A percentile compares a stretch with the other conserved stretches of the same genome.
phyloP scores from a whole-genome alignment of 2,888 invertebrate genomes.

The Chaetogeoica ovagalla region DNA sequence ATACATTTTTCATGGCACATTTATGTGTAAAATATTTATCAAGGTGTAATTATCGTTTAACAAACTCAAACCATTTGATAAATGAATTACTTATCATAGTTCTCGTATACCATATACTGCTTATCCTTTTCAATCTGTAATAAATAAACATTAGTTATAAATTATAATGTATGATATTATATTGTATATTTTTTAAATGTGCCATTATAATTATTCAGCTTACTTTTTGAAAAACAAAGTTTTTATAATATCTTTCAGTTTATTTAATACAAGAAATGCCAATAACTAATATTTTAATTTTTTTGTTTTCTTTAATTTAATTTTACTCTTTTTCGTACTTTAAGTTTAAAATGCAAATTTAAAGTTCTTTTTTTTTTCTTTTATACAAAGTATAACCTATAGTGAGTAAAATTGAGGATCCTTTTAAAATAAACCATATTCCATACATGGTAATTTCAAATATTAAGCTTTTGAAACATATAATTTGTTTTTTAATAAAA shows the following conservation, averaged over 20 bases:
- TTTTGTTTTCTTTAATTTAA: not conserved
- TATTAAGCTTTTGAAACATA: too few relatives aligned
- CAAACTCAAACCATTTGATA: slow-evolving; percentile 9
- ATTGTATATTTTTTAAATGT: not conserved
- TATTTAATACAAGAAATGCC: slow-evolving; percentile 3
- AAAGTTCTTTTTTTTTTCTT: slow-evolving; percentile 10
- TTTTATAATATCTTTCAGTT: slow-evolving; percentile 5
- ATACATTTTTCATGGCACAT: not conserved
- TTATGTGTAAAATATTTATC: not conserved
- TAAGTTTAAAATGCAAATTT: not conserved
- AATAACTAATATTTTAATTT: not conserved
- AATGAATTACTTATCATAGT: slow-evolving; percentile 8
- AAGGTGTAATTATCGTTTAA: not conserved
- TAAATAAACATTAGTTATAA: not conserved
- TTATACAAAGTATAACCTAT: slow-evolving; percentile 1
- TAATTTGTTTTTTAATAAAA: not conserved
- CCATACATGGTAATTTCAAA: too few relatives aligned
- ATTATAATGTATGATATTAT: too few relatives aligned
- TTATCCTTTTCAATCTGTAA: slow-evolving; percentile 22
- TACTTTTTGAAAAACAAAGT: slow-evolving; percentile 15
- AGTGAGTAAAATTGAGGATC: not conserved
- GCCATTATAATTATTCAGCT: not conserved
- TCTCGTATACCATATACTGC: not conserved
- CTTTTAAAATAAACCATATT: not conserved
- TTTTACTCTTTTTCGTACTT: slow-evolving; percentile 2